Conservation (phyloP, 2,113 vertebrate species). For the Crypturellus undulatus region DNA sequence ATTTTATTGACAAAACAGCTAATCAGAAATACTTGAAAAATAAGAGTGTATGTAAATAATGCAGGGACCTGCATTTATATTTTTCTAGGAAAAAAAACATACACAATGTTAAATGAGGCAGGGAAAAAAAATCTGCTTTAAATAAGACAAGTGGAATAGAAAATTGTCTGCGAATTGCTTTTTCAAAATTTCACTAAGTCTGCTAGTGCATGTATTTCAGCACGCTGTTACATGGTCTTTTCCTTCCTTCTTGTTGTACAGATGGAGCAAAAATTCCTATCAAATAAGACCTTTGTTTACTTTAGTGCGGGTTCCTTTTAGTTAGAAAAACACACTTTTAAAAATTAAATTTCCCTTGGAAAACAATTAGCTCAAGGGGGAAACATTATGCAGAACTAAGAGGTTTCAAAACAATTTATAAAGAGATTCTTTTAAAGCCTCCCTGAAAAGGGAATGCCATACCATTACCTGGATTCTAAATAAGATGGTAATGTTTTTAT, state of each 20-base stretch:
- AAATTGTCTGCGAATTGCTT: slow-evolving; percentile 44
- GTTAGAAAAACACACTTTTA: slow-evolving; percentile 37
- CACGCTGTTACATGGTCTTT: neutral
- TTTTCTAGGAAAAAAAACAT: neutral
- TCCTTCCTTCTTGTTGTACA: slow-evolving; percentile 45
- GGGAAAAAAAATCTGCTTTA: slow-evolving; percentile 17
- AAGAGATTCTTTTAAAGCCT: neutral
- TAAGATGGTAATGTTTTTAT: neutral
- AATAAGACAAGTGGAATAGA: slow-evolving; percentile 29
- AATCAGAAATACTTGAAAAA: neutral
- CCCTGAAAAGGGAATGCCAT: slow-evolving; percentile 4
- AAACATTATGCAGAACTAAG: slow-evolving; percentile 29
- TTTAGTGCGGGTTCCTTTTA: slow-evolving; percentile 54
- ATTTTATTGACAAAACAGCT: slow-evolving; percentile 8
- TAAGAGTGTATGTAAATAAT: neutral
- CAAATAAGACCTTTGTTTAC: neutral
- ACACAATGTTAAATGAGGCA: slow-evolving; percentile 52
- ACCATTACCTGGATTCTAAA: neutral
- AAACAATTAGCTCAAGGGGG: slow-evolving; percentile 60
- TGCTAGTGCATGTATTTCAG: slow-evolving; percentile 16
- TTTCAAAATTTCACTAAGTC: slow-evolving; percentile 17
- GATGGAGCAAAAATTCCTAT: slow-evolving; percentile 36
- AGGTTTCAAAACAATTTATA: slow-evolving; percentile 41
- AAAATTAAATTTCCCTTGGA: slow-evolving; percentile 67
- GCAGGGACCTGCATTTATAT: slow-evolving; percentile 5